Conservation (phyloP, 2,797 vertebrate genomes). For the Poecile montanus region DNA sequence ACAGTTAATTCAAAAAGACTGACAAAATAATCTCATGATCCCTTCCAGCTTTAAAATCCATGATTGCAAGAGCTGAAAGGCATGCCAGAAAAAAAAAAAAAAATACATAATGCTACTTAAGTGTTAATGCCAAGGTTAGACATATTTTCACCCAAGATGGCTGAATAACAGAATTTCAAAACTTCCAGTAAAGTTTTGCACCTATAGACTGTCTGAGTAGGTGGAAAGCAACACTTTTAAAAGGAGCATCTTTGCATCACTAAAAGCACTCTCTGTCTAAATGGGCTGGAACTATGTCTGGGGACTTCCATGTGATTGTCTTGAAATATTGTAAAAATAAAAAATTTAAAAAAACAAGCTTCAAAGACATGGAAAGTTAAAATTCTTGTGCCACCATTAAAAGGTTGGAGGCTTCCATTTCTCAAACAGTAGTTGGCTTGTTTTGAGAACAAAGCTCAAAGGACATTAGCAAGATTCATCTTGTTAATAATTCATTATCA, state of each 20-base stretch:
- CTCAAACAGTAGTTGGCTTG: background rate
- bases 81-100: background rate
- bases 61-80: background rate
- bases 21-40: conserved; percentile 19
- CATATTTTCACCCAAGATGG: background rate
- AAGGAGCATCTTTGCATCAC: background rate
- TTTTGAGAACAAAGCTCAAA: background rate
- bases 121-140: background rate
- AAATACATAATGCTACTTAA: background rate
- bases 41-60: conserved; percentile 10
- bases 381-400: background rate
- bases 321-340: background rate
- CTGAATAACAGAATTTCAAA: background rate
- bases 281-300: background rate
- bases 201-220: background rate
- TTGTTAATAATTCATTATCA: background rate
- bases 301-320: background rate
- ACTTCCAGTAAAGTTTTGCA: background rate
- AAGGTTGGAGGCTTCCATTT: background rate
- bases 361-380: background rate
- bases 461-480: background rate
- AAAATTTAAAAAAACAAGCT: background rate
- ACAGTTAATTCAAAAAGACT: background rate
- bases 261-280: background rate
- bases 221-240: background rate